Evolutionary conservation across 2,113 vertebrate species (phyloP).

Genomic region (Python bivittatus): DNA sequence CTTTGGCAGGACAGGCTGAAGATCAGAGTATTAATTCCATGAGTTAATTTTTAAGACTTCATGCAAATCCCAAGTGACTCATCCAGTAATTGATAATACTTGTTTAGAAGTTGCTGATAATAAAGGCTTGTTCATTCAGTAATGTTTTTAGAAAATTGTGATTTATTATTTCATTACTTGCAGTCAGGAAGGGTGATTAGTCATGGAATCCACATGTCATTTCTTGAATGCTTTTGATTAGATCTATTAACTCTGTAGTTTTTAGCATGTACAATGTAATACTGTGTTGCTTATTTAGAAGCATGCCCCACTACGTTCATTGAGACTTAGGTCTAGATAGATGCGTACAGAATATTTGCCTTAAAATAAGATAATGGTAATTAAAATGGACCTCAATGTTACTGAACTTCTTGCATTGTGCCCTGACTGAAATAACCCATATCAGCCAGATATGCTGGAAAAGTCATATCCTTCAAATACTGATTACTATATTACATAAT

Average conservation of each 20-base stretch:
- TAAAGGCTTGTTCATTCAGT: not conserved
- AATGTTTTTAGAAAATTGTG: constrained; percentile 16
- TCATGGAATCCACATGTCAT: constrained; percentile 23
- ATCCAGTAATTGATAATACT: constrained; percentile 14
- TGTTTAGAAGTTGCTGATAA: constrained; percentile 13
- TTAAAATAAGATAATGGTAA: not conserved
- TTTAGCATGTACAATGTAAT: not conserved
- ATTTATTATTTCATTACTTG: constrained; percentile 25
- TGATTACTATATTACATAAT: not conserved
- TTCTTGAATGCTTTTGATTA: constrained; percentile 26
- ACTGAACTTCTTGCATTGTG: not conserved
- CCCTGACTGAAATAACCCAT: not conserved
- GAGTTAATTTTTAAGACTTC: not conserved
- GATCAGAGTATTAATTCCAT: not conserved
- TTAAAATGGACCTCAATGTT: not conserved
- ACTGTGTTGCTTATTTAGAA: not conserved
- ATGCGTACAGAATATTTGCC: not conserved
- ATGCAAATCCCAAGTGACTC: constrained; percentile 20
- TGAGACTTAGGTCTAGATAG: not conserved
- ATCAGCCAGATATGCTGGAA: not conserved
- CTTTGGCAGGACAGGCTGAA: constrained; percentile 3
- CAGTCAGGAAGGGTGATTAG: constrained; percentile 17
- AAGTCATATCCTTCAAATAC: not conserved
- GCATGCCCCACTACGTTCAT: not conserved
- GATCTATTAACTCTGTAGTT: not conserved